phyloP scores from a whole-genome alignment of 1,140 invertebrate genomes.

The Stenopsyche tienmushanensis region DNA sequence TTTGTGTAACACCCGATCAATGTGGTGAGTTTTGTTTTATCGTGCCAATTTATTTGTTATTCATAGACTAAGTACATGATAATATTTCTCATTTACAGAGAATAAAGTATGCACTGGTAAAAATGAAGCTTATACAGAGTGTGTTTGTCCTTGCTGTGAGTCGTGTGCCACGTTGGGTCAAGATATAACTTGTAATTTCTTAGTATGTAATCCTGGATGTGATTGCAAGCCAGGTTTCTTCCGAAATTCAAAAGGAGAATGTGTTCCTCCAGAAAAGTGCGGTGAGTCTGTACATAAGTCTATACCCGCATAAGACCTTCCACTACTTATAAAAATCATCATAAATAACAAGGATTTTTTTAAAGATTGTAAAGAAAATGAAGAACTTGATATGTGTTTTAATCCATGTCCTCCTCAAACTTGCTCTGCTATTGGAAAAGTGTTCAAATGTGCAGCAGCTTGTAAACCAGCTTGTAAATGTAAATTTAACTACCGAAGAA shows the following conservation, averaged over 20 bases:
- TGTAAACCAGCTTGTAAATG: conserved; percentile 37
- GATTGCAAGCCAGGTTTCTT: conserved; percentile 10
- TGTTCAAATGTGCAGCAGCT: conserved; percentile 29
- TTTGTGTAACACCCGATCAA: conserved; percentile 24
- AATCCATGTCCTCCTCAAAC: conserved; percentile 30
- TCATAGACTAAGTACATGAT: too few relatives aligned
- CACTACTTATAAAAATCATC: neutral
- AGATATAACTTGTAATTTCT: neutral
- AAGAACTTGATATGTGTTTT: conserved; percentile 27
- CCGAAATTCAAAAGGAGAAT: neutral
- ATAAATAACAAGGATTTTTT: too few relatives aligned
- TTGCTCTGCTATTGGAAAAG: conserved; percentile 27
- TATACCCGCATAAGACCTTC: neutral
- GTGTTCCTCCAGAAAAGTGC: conserved; percentile 19
- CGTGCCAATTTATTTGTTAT: too few relatives aligned
- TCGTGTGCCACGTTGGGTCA: neutral
- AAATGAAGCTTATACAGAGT: conserved; percentile 28
- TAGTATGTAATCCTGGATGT: conserved; percentile 10
- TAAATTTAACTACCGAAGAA: conserved; percentile 27
- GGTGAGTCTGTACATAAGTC: conserved; percentile 11
- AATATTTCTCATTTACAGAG: conserved; percentile 23
- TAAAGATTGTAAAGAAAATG: conserved; percentile 28
- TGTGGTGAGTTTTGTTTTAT: conserved; percentile 26
- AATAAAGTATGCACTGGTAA: conserved; percentile 26
- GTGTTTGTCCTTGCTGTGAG: conserved; percentile 22